Evolutionary conservation across 2,113 vertebrate species (phyloP), one percentile per base, ranked within the genome.

Genomic region (Falco punctatus): DNA sequence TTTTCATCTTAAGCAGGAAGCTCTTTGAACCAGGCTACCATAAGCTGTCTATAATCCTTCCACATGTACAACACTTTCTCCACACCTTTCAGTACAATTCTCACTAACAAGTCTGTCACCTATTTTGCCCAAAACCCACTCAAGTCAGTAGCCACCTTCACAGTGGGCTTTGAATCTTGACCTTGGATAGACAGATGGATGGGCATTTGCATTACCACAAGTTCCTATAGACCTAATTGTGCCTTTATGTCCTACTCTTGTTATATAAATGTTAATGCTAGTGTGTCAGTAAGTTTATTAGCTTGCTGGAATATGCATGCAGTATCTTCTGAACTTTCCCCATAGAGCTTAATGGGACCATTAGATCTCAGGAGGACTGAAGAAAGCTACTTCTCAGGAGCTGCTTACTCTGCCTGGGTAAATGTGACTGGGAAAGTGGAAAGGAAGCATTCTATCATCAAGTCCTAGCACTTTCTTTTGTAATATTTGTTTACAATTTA

Each of bases 1-100:
- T 92, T 94, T 96, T 87, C 32, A 71, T 86, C 52, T 95, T 73
- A 77, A 87, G 15, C 75, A 91, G 86, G 75, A 92, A 78, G 65
- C 26, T 86, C 59, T 96, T 91, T 82, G 59, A 94, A 83, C n/a
- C 26, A 92, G 59, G 46, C 22, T 78, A 8, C 38, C 9, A 7
- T 71, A 91, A 92, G 2, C 23, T 74, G 28, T 42, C 86, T 81
- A 3, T 64, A 86, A 33, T 74, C 22, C 72, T 91, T 88, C 69
- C 57, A 42, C 22, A 59, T 19, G 35, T 61, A 44, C 44, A 51
- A 10, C 16, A 61, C 38, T 48, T 90, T 88, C 55, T 86, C 48
- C 51, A 55, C 16, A 89, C 20, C 18, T 91, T 88, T 78, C 65
- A 81, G 5, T 57, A 24, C 8, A 70, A 35, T 55, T 83, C 18